Percentiles rank a stretch among this genome's conserved stretches.
Conservation (phyloP, 2,797 vertebrate species). For the Cynodonichthys magdalenae region DNA sequence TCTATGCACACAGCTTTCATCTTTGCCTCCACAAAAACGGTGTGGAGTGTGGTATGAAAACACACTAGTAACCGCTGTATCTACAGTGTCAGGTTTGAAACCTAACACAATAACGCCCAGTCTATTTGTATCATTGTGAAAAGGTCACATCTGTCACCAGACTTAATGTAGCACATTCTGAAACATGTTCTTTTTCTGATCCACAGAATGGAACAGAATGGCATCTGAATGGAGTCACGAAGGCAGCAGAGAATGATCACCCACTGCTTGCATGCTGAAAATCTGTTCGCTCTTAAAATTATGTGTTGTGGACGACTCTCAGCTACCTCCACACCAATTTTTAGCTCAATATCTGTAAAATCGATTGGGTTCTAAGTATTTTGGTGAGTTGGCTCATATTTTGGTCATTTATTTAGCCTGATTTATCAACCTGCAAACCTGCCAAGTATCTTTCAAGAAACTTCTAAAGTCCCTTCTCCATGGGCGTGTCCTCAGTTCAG, state of each 20-base stretch:
- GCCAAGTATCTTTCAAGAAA: no score
- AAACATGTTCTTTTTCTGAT: slow-evolving; percentile 19
- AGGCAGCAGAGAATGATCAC: not conserved
- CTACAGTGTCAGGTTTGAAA: slow-evolving; percentile 19
- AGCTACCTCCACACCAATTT: no score
- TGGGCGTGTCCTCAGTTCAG: no score
- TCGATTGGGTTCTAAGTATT: no score
- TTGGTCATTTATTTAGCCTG: no score
- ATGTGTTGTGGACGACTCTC: no score
- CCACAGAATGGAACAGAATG: slow-evolving; percentile 13
- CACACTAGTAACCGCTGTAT: slow-evolving; percentile 34
- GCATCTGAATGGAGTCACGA: slow-evolving; percentile 2
- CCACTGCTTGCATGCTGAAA: no score
- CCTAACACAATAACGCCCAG: slow-evolving; percentile 46
- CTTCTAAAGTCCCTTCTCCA: no score
- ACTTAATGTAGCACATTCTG: slow-evolving; percentile 28
- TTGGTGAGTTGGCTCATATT: no score
- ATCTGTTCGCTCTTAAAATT: no score
- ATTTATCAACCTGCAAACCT: no score
- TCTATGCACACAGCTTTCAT: slow-evolving; percentile 20
- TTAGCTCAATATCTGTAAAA: no score
- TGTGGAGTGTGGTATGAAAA: slow-evolving; percentile 30
- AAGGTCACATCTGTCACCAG: slow-evolving; percentile 60
- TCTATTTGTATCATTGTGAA: slow-evolving; percentile 43
- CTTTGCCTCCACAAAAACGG: slow-evolving; percentile 17